Base-by-base conservation (phyloP, 2,113 vertebrate genomes). In the Indicator maculatus region DNA sequence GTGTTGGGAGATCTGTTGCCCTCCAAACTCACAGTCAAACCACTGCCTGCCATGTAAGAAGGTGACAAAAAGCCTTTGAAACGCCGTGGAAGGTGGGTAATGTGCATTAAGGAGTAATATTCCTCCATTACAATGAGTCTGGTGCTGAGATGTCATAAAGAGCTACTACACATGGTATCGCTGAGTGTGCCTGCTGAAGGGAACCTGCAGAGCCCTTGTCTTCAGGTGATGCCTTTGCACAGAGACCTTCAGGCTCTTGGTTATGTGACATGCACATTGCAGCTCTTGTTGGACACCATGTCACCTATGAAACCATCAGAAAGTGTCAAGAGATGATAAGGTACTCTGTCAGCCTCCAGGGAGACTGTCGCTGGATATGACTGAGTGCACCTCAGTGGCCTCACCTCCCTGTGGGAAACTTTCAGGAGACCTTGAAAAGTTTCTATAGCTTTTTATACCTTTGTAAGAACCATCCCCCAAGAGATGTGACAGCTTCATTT, bases 261-360 rank as follows among this genome's bases (percentile, higher is more conserved):
- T 82, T 79, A 21, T 1, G 1, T 20, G 59, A 52, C 1, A 1
- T 28, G 41, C 28, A 77, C 0, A 0, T n/a, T 18, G 24, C 8
- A 30, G 30, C 27, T 67, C 38, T 60, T 5, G 1, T 15, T 80
- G 67, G 76, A 50, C 56, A 80, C 59, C 12, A 1, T 8, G 15
- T 55, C 82, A 90, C 36, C 89, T 85, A 10, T 66, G 55, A 77
- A 80, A 33, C 21, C 76, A 45, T 12, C 39, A 41, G 38, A 24
- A 30, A 21, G 7, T 31, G 38, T 75, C 41, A 26, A 38, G 59
- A 75, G 59, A 16, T 8, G 4, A 16, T 8, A 16, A 73, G 9
- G 27, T 76, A 24, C 41, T 78, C 56, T 55, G 16, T 31, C 72
- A 73, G 60, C n/a, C 17, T 52, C 53, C 56, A 81, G 70, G 28